A percentile compares a stretch with the other conserved stretches of the same genome.
Evolutionary conservation across 2,888 invertebrate species (phyloP).

Genomic region (Prosapia bicincta): DNA sequence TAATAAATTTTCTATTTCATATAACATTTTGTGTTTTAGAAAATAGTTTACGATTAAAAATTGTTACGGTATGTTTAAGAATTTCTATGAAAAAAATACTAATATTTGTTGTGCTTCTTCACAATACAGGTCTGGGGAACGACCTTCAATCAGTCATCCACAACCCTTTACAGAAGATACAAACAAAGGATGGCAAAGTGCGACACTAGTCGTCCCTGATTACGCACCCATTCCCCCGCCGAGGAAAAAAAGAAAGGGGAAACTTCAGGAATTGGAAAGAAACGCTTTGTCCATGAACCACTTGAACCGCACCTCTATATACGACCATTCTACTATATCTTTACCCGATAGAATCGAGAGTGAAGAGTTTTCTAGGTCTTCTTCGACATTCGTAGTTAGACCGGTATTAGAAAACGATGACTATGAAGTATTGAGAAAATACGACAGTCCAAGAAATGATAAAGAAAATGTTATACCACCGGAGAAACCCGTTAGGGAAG

Average conservation of each 20-base stretch:
- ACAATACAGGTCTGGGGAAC: background rate
- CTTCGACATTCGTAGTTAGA: constrained; percentile 18
- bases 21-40: too few relatives aligned
- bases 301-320: background rate
- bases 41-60: too few relatives aligned
- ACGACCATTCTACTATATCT: constrained; percentile 9
- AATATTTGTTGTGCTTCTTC: too few relatives aligned
- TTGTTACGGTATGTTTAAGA: too few relatives aligned
- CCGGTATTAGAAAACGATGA: constrained; percentile 6
- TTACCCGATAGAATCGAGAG: background rate
- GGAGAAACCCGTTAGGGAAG: background rate
- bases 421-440: background rate
- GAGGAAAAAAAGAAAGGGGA: constrained; percentile 17
- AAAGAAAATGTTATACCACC: background rate
- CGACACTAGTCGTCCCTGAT: constrained; percentile 14
- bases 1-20: too few relatives aligned
- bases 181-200: constrained; percentile 14
- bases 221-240: constrained; percentile 16
- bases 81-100: too few relatives aligned
- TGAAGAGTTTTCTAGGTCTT: background rate
- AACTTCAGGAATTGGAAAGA: background rate
- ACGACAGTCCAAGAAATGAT: background rate
- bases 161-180: background rate
- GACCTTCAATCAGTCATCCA: constrained; percentile 16
- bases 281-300: constrained; percentile 16